Base-by-base conservation (phyloP, 2,113 vertebrate genomes). In the Antigone vipio region DNA sequence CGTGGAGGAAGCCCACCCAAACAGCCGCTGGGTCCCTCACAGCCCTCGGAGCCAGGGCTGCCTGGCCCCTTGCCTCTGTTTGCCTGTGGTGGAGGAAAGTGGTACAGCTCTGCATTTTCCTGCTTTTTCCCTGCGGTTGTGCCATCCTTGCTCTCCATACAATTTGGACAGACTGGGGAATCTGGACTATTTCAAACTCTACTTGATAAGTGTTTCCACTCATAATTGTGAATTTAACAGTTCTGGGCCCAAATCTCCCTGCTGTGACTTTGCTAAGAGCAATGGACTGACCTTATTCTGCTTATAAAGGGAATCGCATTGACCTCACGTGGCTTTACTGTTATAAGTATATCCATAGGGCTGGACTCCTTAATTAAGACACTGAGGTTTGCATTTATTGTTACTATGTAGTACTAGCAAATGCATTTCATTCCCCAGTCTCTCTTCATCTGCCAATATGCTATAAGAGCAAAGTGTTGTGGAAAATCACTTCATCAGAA, bases 401-500 rank as follows among this genome's bases (percentile, higher is more conserved):
- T 78, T 60, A 47, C 55, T 79, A 20, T 35, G 49, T 22, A 40
- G 11, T 22, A 24, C 30, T 27, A 82, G 53, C 34, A 58, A 93
- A 79, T 16, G 29, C 38, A 50, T 85, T 92, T 93, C 45, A 16
- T 80, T 82, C 44, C 40, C 20, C 38, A 6, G 42, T 35, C 80
- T 89, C 88, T 63, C 84, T 80, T 91, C 77, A 34, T 73, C 81
- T 67, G 81, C 89, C 91, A 93, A 40, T 16, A 92, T 17, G 59
- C 78, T 81, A 17, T 58, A 90, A 78, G 79, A 93, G 89, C n/a
- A 32, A 85, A 97, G 42, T 63, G 87, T 82, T 87, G 77, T 94
- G 95, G 95, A 94, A 97, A 97, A 97, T 91, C 95, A 79, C 92
- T 95, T 94, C 89, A 96, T 79, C 77, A 26, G 94, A 84, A 95